Percentiles rank a stretch among this genome's conserved stretches.
Conservation (phyloP, 2,888 invertebrate genomes). For the Acleris literana region DNA sequence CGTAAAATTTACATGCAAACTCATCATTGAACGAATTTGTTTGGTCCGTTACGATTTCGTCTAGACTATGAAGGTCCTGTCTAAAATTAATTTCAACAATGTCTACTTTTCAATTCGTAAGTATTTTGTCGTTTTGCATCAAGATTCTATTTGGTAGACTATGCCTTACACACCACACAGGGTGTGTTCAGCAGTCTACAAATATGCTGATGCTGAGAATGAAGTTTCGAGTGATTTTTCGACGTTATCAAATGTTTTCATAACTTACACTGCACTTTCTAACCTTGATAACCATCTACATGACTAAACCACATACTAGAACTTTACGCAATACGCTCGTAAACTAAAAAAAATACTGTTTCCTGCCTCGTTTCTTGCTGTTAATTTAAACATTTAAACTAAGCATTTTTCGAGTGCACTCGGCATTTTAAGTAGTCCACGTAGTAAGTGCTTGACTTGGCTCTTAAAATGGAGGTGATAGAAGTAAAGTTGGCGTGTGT, state of each 20-base stretch:
- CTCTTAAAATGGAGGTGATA: background rate
- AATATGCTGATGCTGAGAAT: no score
- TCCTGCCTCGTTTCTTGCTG: slow-evolving; percentile 14
- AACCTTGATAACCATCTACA: slow-evolving; percentile 20
- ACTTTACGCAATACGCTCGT: slow-evolving; percentile 20
- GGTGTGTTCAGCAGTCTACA: no score
- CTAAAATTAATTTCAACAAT: no score
- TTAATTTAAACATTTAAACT: background rate
- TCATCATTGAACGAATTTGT: no score
- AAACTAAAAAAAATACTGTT: slow-evolving; percentile 10
- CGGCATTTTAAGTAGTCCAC: slow-evolving; percentile 13
- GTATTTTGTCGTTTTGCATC: no score
- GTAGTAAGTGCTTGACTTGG: slow-evolving; percentile 3
- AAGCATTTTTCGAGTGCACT: slow-evolving; percentile 24
- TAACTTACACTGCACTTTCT: background rate
- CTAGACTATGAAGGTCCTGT: no score
- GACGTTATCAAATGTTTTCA: background rate
- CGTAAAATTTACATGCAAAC: no score
- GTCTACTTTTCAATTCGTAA: no score
- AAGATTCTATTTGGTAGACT: no score
- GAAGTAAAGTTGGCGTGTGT: background rate
- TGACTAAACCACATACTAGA: slow-evolving; percentile 23
- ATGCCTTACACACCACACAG: no score
- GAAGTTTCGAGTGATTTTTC: no score
- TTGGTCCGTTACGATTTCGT: no score